Evolutionary conservation across 30 jellyfish, hydroid and myxozoan genomes (phyloP), one percentile per base, ranked within the genome.

Genomic region (Aurelia aurita complex sp. Pacific): DNA sequence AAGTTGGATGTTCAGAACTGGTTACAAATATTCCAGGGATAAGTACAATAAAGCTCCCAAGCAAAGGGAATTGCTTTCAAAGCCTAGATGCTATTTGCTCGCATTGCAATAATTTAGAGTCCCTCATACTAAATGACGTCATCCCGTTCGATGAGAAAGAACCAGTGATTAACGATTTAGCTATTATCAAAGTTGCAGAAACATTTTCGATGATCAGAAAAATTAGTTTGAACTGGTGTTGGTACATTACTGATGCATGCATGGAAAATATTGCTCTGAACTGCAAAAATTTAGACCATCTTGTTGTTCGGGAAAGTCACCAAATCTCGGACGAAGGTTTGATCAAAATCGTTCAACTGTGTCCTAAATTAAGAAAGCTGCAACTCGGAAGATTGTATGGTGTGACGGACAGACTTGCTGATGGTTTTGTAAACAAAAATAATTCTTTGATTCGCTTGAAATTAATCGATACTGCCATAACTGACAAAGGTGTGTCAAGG

Each of bases 381-480:
- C 78, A 82, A 35, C 57, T 82, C 4, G 91, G 91, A 32, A 74
- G 91, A 9, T 43, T 82, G 51, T 82, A 82, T 53, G 67, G 91
- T 54, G 91, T 82, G 59, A 82, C 91, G 10, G 84, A 82, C 64
- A 35, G 85, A 32, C 69, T 82, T 11, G 84, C 76, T n/a, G 74
- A 68, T 9, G 81, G 73, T 0, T 65, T 82, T 16, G 35, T 4
- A 2, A 46, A 64, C 38, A 82, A 43, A 16, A 23, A 13, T 9
- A 68, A 12, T 8, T 23, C 76, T 11, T 72, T 67, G 64, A 35
- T 5, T 19, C 51, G 78, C 6, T 73, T 82, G 34, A 67, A 82
- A 18, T 29, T 69, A 57, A 52, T 82, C 57, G 83, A 82, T 55
- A 67, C 84, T 12, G 52, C 83, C 15, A 69, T 82, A 3, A 70